Evolutionary conservation across 2,888 invertebrate genomes (phyloP), one percentile per base, ranked within the genome.

Genomic region (Pristionchus exspectatus): DNA sequence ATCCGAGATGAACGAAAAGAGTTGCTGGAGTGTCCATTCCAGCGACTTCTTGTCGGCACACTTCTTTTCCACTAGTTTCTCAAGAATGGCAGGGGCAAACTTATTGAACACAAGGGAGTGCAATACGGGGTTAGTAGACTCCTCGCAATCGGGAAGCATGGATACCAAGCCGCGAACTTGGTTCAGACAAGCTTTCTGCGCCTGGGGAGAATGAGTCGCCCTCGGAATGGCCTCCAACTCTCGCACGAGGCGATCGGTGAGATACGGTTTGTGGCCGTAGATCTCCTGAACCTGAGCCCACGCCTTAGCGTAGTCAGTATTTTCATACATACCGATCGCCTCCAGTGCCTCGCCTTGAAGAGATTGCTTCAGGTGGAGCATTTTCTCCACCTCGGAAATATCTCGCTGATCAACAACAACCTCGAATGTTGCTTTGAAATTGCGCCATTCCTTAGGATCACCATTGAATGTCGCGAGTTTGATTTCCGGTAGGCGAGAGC

Each of bases 401-500:
- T 44, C 30, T 3, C 54, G 44, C 4, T 10, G 3, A 24, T 83
- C 18, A 27, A 83, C 83, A 9, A 54, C 50, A 10, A 83, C 27
- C 30, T 83, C 50, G 54, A 83, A 83, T 3, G 83, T 30, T 5
- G 83, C 9, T 18, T 50, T 83, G 54, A 27, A 83, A n/a, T 83
- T 27, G 10, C 30, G 4, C 83, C 83, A 83, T 21, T 44, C 54
- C 27, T 24, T 50, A 4, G 83, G 83, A 44, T 83, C 27, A 7
- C 83, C 83, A 44, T 83, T 50, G 30, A 50, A 83, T 5, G n/a
- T 21, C 9, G 50, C 16, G 12, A 83, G 50, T 21, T 83, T 44
- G 50, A 83, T 83, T 24, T 83, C 83, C 14, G 83, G 83, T 7
- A 83, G 54, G 18, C 83, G 44, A 3, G 83, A 54, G 44, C 54